These are phyloP conservation scores for Alentia gelatinosa DNA, from an alignment of 2,888 invertebrate species.

Conservation along the genomic window DNA sequence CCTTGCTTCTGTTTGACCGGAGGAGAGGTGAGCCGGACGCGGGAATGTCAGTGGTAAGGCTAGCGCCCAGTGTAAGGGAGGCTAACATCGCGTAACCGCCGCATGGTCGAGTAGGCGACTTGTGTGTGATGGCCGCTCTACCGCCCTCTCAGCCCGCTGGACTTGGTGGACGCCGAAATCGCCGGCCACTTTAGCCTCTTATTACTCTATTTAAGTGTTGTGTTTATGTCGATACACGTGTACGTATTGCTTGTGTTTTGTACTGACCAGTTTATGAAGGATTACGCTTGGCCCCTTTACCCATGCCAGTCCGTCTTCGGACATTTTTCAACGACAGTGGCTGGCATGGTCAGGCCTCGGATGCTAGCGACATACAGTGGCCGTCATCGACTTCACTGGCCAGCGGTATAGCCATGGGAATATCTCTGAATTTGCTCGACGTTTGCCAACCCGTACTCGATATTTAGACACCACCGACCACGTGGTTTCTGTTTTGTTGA, in stretches of 20 bases:
- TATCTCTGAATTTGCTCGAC: background rate
- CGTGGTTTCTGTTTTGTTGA: slow-evolving; percentile 6
- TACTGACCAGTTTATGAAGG: background rate
- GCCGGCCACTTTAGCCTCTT: background rate
- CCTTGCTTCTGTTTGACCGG: background rate
- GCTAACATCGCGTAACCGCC: slow-evolving; percentile 33
- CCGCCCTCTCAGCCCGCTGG: background rate
- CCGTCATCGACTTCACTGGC: background rate
- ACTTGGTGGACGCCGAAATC: background rate
- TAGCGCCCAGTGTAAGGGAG: background rate
- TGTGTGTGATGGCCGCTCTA: background rate
- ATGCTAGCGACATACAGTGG: slow-evolving; percentile 43
- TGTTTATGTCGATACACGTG: slow-evolving; percentile 44
- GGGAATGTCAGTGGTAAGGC: background rate
- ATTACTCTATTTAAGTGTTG: background rate
- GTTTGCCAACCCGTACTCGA: background rate
- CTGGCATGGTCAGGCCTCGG: slow-evolving; percentile 35
- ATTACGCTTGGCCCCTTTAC: background rate
- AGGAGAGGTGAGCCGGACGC: background rate
- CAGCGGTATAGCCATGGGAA: background rate
- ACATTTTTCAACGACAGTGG: slow-evolving; percentile 23
- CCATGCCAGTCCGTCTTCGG: slow-evolving; percentile 12
- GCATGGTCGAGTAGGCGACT: slow-evolving; percentile 17
- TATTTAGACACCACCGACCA: background rate
- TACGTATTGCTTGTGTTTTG: background rate